These are phyloP conservation scores for Xiphorhynchus elegans DNA, from an alignment of 2,113 vertebrate genomes.

Conservation along the genomic window DNA sequence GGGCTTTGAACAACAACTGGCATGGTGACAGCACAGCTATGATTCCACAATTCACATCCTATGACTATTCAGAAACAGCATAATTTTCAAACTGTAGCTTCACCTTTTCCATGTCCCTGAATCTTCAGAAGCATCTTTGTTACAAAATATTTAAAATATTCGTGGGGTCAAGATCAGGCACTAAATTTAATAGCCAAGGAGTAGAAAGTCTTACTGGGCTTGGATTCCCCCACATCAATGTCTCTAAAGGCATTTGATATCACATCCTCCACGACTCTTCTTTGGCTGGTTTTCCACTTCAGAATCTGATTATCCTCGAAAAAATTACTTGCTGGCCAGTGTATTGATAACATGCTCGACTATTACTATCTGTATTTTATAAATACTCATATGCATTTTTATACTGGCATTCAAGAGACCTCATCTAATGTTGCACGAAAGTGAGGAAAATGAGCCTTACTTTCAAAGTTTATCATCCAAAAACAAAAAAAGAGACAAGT, in stretches of 20 bases:
- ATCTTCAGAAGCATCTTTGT: background rate
- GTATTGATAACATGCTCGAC: background rate
- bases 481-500: background rate
- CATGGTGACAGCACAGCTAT: background rate
- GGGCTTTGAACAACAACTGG: background rate
- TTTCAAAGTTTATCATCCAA: background rate
- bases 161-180: rapidly evolving
- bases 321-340: background rate
- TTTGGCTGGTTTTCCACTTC: background rate
- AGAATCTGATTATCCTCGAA: background rate
- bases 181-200: background rate
- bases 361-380: background rate
- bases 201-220: background rate
- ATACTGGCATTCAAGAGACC: background rate
- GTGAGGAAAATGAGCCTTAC: background rate
- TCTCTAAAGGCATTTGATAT: background rate
- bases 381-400: background rate
- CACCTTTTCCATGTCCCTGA: background rate
- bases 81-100: background rate
- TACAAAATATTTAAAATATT: background rate
- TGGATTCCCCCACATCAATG: background rate
- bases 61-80: background rate
- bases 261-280: background rate
- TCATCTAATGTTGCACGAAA: background rate
- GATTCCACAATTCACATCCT: background rate